phyloP scores from a whole-genome alignment of 2,797 vertebrate species.

The Morelia viridis region DNA sequence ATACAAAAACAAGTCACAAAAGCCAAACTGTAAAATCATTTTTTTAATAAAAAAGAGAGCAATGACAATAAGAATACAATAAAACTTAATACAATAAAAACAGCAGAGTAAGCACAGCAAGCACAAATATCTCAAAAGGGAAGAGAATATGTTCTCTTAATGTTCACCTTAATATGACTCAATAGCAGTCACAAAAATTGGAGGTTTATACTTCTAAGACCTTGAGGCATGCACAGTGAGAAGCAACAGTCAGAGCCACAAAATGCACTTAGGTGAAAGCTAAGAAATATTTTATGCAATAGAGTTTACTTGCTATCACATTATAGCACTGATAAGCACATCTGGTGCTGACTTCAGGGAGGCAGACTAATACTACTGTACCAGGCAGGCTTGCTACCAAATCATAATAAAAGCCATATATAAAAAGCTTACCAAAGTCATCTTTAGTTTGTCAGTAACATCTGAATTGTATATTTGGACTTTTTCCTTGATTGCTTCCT shows the following conservation, averaged over 20 bases:
- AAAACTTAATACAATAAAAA: not conserved
- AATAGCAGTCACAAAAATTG: not conserved
- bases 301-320: not conserved
- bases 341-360: not conserved
- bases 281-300: not conserved
- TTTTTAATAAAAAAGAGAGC: not conserved
- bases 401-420: not conserved
- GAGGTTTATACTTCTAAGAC: not conserved
- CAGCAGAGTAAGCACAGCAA: not conserved
- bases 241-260: not conserved
- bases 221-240: not conserved
- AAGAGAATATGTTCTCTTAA: not conserved
- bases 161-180: not conserved
- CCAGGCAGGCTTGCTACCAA: not conserved
- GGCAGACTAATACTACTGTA: not conserved
- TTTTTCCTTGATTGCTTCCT: slow-evolving; percentile 90
- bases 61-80: not conserved
- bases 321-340: not conserved
- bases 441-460: slow-evolving; percentile 92
- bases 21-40: not conserved
- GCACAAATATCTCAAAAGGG: not conserved
- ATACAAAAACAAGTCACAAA: not conserved
- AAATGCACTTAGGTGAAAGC: not conserved
- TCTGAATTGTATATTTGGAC: slow-evolving; percentile 88
- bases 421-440: slow-evolving; percentile 83